These are phyloP conservation scores for Taxidea taxus DNA, from an alignment of 2,113 vertebrate genomes.

Conservation along the genomic window DNA sequence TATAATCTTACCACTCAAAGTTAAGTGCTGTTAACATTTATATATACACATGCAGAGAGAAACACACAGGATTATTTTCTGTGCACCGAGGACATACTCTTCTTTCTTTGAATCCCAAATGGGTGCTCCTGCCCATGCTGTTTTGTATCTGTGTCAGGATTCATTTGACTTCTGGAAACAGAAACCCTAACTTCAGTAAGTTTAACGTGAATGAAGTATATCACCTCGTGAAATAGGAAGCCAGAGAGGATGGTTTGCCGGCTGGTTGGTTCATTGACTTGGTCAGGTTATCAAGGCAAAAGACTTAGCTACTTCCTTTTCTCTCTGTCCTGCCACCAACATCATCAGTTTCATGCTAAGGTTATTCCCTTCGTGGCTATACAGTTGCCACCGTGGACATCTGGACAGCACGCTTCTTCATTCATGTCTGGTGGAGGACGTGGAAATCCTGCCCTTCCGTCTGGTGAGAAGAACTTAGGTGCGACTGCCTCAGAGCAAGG, in stretches of 20 bases:
- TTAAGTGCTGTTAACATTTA: not conserved
- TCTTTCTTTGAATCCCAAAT: not conserved
- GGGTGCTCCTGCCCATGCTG: too few species aligned
- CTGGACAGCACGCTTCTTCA: not conserved
- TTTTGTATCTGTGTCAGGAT: not conserved
- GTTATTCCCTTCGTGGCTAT: fast-evolving
- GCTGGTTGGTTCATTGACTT: too few species aligned
- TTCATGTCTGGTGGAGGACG: fast-evolving
- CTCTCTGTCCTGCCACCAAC: not conserved
- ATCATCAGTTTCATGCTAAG: not conserved
- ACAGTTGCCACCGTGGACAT: not conserved
- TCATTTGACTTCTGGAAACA: not conserved
- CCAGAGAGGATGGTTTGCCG: not conserved
- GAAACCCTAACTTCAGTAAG: not conserved
- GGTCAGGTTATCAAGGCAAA: not conserved
- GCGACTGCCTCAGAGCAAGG: not conserved
- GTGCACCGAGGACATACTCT: not conserved
- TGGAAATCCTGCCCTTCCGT: not conserved
- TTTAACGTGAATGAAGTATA: fast-evolving
- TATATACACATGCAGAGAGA: not conserved
- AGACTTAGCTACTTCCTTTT: too few species aligned
- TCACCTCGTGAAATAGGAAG: fast-evolving
- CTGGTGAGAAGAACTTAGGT: too few species aligned
- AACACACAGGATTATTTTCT: not conserved
- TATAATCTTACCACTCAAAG: not conserved